These are phyloP conservation scores for Nibea coibor DNA, from an alignment of 2,113 vertebrate genomes.

Conservation along the genomic window DNA sequence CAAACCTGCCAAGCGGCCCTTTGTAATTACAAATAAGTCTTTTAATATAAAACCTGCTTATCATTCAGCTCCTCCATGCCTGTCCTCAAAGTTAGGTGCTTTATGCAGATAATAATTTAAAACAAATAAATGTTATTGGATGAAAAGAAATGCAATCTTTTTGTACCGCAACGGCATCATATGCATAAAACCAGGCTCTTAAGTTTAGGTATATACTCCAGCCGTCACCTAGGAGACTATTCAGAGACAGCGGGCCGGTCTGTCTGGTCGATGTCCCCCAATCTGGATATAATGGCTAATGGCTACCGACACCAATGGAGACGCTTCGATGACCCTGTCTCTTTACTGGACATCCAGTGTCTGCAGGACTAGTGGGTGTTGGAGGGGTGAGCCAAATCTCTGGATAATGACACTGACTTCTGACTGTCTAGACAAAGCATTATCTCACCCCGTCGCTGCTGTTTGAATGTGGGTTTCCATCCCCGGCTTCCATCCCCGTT, in stretches of 20 bases:
- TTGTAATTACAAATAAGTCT: slow-evolving; percentile 47
- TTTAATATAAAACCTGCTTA: slow-evolving; percentile 39
- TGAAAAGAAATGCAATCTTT: neutral
- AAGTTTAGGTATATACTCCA: slow-evolving; percentile 32
- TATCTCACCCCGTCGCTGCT: slow-evolving; percentile 64
- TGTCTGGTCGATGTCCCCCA: slow-evolving; percentile 43
- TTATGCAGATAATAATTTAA: slow-evolving; percentile 8
- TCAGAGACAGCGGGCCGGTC: slow-evolving; percentile 23
- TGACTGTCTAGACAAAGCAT: slow-evolving; percentile 81
- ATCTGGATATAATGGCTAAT: slow-evolving; percentile 62
- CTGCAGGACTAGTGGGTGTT: slow-evolving; percentile 7
- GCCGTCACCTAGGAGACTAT: slow-evolving; percentile 46
- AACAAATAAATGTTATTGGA: neutral
- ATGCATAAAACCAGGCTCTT: neutral
- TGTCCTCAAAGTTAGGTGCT: neutral
- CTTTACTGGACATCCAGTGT: slow-evolving; percentile 49
- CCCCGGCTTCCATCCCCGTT: slow-evolving; percentile 1
- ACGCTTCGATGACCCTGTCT: slow-evolving; percentile 44
- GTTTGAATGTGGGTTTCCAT: slow-evolving; percentile 22
- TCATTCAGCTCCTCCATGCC: slow-evolving; percentile 13
- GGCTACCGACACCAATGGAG: slow-evolving; percentile 44
- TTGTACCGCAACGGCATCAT: neutral
- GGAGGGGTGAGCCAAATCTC: slow-evolving; percentile 32
- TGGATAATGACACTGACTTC: slow-evolving; percentile 77
- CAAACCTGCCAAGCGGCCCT: slow-evolving; percentile 32